phyloP scores from a whole-genome alignment of 1,140 invertebrate genomes.

The Proales similis region DNA sequence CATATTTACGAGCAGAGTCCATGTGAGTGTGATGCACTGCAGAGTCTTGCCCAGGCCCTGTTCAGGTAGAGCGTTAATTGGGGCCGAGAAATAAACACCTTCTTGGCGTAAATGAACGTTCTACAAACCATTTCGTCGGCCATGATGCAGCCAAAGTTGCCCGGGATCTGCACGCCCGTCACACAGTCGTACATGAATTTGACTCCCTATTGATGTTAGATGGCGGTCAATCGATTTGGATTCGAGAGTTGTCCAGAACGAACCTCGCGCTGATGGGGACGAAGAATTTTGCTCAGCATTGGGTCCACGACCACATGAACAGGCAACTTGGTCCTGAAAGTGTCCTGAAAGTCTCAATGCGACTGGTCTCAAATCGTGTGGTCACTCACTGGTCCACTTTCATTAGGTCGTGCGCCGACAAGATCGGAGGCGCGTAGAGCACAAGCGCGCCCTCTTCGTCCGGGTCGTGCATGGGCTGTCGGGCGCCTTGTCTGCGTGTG shows the following conservation, averaged over 20 bases:
- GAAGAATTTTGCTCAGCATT: conserved; percentile 72
- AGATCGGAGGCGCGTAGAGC: conserved; percentile 72
- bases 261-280: conserved; percentile 92
- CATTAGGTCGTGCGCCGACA: conserved; percentile 73
- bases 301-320: conserved; percentile 94
- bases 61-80: conserved; percentile 30
- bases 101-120: neutral
- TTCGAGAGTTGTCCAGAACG: conserved; percentile 36
- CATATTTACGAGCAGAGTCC: conserved; percentile 70
- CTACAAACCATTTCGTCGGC: conserved; percentile 98
- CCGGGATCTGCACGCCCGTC: conserved; percentile 75
- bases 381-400: conserved; percentile 62
- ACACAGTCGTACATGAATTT: conserved; percentile 99
- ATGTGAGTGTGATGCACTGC: conserved; percentile 91
- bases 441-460: conserved; percentile 84
- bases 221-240: neutral
- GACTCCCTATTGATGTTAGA: conserved; percentile 64
- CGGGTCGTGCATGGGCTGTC: conserved; percentile 81
- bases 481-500: conserved; percentile 62
- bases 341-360: conserved; percentile 38
- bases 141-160: conserved; percentile 90
- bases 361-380: neutral
- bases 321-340: conserved; percentile 55
- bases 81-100: no score
- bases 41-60: conserved; percentile 81